Percentiles rank a stretch among this genome's conserved stretches.
These are phyloP conservation scores for Mythimna ferrago DNA, from an alignment of 2,888 invertebrate genomes.

Conservation along the genomic window DNA sequence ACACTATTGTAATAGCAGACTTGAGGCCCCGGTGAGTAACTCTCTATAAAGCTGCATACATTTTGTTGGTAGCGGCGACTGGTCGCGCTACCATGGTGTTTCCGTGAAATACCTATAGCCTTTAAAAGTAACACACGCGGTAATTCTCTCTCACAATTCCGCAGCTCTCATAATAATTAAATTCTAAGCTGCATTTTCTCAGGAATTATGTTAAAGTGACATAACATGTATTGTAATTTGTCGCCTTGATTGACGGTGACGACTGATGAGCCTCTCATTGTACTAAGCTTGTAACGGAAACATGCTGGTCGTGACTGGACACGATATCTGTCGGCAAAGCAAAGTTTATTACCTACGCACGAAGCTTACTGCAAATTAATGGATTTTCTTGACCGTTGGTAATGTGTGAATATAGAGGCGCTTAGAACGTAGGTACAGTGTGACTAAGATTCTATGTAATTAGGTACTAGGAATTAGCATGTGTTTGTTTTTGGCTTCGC, in stretches of 20 bases:
- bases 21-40: too few species aligned
- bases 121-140: too few species aligned
- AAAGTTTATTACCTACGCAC: conserved; percentile 49
- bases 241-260: conserved; percentile 33
- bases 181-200: not conserved
- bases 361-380: conserved; percentile 47
- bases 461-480: too few species aligned
- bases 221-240: conserved; percentile 40
- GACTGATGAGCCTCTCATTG: conserved; percentile 22
- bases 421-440: conserved; percentile 1
- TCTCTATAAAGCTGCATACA: too few species aligned
- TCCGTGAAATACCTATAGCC: too few species aligned
- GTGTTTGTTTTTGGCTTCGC: too few species aligned
- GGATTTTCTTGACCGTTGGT: conserved; percentile 24
- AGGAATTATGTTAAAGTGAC: conserved; percentile 35
- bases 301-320: conserved; percentile 45
- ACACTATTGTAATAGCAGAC: too few species aligned
- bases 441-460: not conserved
- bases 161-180: not conserved
- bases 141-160: too few species aligned
- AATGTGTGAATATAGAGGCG: not conserved
- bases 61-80: too few species aligned
- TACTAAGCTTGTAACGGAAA: conserved; percentile 45
- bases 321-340: conserved; percentile 45
- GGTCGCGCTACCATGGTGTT: too few species aligned